Evolutionary conservation across 2,113 vertebrate genomes (phyloP), one percentile per base, ranked within the genome.

Genomic region (Protomyctophum bolini): DNA sequence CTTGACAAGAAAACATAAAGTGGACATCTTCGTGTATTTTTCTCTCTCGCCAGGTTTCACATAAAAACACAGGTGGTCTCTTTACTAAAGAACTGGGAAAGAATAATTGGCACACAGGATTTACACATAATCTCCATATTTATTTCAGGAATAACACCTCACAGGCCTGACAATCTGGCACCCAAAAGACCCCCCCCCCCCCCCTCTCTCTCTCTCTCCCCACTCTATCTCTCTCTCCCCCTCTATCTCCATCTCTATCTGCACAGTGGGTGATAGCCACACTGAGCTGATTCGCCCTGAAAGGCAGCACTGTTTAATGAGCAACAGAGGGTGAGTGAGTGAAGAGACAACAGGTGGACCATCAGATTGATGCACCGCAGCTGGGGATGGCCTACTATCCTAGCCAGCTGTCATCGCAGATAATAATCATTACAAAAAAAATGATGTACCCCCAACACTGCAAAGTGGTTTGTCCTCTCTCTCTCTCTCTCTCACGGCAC

Each of bases 311-410:
- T 83, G 87, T 84, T 77, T 91, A 91, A 91, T 86, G 83, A 92
- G 85, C 86, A 69, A 67, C 64, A 73, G 75, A 81, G 85, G 79
- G 75, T 54, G 54, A 57, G 55, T 55, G 79, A 83, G 83, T 50
- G 78, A 83, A 11, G 76, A 88, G 80, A 84, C 90, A 90, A 92
- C 91, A 93, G 91, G 92, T 92, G 91, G 88, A 83, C 88, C 63
- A 61, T 84, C 80, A 85, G 86, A 84, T 86, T 86, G 77, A 83
- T 68, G 80, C 68, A 50, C 68, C 75, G 75, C 89, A 89, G 88
- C 88, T 90, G 90, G 82, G 74, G 75, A 87, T 65, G 68, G 79
- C 79, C 69, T 86, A 56, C 72, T 84, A 84, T 82, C 83, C 77
- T 68, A 28, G 62, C 88, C 91, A 91, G 84, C 87, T 91, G 91